Conservation (phyloP, 2,113 vertebrate genomes). For the Rhinogobius similis region DNA sequence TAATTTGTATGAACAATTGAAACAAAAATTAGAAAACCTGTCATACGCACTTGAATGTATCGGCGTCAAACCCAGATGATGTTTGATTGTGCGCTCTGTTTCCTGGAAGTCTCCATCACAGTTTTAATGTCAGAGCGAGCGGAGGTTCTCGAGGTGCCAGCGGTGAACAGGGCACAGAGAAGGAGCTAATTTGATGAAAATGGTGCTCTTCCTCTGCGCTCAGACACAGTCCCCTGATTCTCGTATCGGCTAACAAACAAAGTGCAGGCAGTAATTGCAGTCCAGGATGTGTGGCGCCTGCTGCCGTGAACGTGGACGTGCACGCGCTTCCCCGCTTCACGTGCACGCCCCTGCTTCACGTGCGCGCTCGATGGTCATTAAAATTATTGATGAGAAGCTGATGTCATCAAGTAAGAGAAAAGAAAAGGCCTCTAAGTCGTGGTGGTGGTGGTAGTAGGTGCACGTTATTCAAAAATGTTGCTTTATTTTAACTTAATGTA, state of each 20-base stretch:
- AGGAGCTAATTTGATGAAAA: constrained; percentile 32
- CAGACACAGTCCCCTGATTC: constrained; percentile 41
- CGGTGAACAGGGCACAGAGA: background rate
- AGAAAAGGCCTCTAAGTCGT: constrained; percentile 1
- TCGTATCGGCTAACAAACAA: constrained; percentile 70
- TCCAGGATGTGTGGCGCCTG: constrained; percentile 68
- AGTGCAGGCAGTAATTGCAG: constrained; percentile 68
- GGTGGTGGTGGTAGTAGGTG: background rate
- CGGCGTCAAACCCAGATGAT: too few relatives aligned
- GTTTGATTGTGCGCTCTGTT: background rate
- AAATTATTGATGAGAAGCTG: constrained; percentile 68
- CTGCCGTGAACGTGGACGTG: constrained; percentile 33
- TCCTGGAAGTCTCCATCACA: constrained; percentile 1
- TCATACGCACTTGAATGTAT: too few relatives aligned
- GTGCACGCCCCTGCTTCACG: constrained; percentile 40
- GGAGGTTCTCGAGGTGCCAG: constrained; percentile 25
- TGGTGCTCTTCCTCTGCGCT: constrained; percentile 17
- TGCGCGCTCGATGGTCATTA: constrained; percentile 61
- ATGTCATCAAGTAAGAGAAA: constrained; percentile 56
- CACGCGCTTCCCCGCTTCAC: background rate
- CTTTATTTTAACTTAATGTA: background rate
- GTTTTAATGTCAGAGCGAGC: constrained; percentile 20
- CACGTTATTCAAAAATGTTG: background rate
- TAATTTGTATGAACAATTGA: too few relatives aligned
- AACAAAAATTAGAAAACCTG: too few relatives aligned